These are phyloP conservation scores for Panagrolaimus sp. DNA, from an alignment of 1,140 invertebrate species.

Conservation along the genomic window DNA sequence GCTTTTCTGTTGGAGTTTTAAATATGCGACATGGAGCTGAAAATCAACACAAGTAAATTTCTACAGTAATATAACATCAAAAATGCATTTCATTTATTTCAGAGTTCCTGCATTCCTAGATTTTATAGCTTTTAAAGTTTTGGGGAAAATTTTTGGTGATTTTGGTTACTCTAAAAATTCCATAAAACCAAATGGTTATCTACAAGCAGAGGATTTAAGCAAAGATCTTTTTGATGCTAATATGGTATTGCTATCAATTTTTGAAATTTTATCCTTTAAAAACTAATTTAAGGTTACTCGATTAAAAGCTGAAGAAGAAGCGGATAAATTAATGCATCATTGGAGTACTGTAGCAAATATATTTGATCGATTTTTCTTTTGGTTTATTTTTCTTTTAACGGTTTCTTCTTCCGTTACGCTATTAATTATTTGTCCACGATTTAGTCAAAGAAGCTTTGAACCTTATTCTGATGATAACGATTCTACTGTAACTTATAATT, in stretches of 20 bases:
- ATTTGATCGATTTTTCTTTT: constrained; percentile 65
- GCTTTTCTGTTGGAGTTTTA: constrained; percentile 31
- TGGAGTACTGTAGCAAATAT: constrained; percentile 64
- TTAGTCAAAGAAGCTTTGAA: constrained; percentile 19
- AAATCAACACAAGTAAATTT: constrained; percentile 19
- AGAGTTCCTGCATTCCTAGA: constrained; percentile 26
- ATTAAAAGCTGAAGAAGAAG: constrained; percentile 41
- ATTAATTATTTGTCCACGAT: constrained; percentile 20
- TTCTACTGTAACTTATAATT: too few relatives aligned
- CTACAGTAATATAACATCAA: not conserved
- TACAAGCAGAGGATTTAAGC: constrained; percentile 2
- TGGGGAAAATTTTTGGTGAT: constrained; percentile 26
- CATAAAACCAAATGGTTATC: constrained; percentile 10
- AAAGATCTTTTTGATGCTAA: constrained; percentile 22
- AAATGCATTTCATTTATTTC: not conserved
- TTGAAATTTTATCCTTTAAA: not conserved
- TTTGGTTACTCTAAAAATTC: not conserved
- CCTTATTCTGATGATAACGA: too few relatives aligned
- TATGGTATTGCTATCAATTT: constrained; percentile 9
- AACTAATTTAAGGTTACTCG: not conserved
- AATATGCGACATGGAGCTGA: constrained; percentile 32
- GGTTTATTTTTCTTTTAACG: constrained; percentile 64
- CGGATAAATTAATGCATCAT: constrained; percentile 60
- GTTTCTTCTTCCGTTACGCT: constrained; percentile 30
- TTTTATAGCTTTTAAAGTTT: constrained; percentile 18